Base-by-base conservation (phyloP, 1,140 invertebrate genomes). In the Mesaphorura yosii region DNA sequence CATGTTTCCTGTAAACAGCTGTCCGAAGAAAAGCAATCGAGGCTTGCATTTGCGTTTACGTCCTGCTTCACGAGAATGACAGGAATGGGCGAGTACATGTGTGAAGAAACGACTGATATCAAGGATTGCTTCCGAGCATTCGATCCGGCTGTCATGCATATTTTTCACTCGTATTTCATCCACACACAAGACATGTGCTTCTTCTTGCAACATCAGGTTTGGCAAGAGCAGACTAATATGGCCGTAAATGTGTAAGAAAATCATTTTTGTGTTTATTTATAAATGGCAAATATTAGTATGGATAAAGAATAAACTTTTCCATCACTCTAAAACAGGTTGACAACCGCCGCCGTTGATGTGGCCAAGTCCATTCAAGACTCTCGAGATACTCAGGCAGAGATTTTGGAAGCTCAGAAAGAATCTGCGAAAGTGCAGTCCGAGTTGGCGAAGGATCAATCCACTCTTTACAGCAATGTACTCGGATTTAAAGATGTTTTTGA, bases 121-220 rank as follows among this genome's bases (percentile, higher is more conserved):
- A 48, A 69, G 25, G 68, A 73, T 28, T 83, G 80, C 64, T 71
- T 81, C 2, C 70, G 66, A 56, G 60, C 66, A 22, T 74, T 82
- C 72, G 68, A 73, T n/a, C 73, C 77, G 55, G 67, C 72, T 28
- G 75, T 77, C 15, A 77, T 80, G 54, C 68, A 69, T 53, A 76
- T 75, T 7, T 80, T 79, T 53, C 76, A 77, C 31, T 75, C 78
- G 61, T 83, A 82, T 64, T 83, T 81, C 62, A 78, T 78, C 14
- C 79, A 83, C 51, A 76, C 79, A 1, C 77, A 78, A 54, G 78
- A 79, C 58, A 80, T 83, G 39, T 83, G 81, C 64, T 81, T 75
- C 64, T 83, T 77, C 65, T 64, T 83, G 29, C 72, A 75, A 64
- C 74, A 74, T 27, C 77, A 81, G 67, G 64, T 77, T 28, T 83